phyloP scores from a whole-genome alignment of 2,113 vertebrate species.

The Ophiodon elongatus region DNA sequence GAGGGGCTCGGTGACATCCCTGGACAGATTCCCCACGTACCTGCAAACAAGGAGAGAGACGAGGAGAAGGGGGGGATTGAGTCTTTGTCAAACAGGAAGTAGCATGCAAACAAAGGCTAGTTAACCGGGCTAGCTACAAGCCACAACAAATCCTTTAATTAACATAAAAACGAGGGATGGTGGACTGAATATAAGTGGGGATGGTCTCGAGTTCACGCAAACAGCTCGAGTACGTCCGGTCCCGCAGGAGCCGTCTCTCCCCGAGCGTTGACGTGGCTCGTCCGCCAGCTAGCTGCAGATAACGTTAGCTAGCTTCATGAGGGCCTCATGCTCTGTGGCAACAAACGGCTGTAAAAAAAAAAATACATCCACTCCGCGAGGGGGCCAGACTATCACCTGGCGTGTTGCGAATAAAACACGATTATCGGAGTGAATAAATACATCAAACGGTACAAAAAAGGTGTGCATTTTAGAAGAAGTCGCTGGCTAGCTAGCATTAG shows the following conservation, averaged over 20 bases:
- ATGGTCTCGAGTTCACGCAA: neutral
- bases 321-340: constrained; percentile 60
- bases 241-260: constrained; percentile 6
- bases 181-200: neutral
- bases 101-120: constrained; percentile 81
- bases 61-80: constrained; percentile 17
- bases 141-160: constrained; percentile 23
- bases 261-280: constrained; percentile 81
- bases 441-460: neutral
- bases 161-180: neutral
- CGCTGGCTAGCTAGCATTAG: constrained; percentile 22
- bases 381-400: neutral
- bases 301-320: constrained; percentile 47
- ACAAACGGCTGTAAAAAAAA: neutral
- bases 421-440: fast-evolving
- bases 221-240: neutral
- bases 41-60: constrained; percentile 79
- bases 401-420: neutral
- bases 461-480: neutral
- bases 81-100: constrained; percentile 78
- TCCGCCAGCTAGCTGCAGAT: constrained; percentile 60
- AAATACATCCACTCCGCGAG: neutral
- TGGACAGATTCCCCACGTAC: constrained; percentile 97
- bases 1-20: constrained; percentile 97
- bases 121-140: constrained; percentile 61